phyloP scores from a whole-genome alignment of 2,888 invertebrate species.

The Chromoteleia sp. region DNA sequence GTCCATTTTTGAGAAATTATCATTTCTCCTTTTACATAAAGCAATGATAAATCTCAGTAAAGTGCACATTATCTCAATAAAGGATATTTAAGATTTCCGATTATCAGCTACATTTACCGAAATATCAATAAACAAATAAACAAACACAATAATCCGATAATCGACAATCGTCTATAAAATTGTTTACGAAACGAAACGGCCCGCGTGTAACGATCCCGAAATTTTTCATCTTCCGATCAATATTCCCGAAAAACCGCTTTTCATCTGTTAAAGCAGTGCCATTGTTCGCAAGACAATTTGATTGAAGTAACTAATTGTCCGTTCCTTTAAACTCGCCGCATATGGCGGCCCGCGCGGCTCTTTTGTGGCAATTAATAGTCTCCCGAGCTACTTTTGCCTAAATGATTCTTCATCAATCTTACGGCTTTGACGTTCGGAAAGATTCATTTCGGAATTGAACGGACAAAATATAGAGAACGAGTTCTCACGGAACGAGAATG shows the following conservation, averaged over 20 bases:
- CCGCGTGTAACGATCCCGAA: conserved; percentile 6
- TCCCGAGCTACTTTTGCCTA: conserved; percentile 80
- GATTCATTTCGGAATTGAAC: conserved; percentile 71
- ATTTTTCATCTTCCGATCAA: conserved; percentile 48
- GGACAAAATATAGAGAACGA: conserved; percentile 64
- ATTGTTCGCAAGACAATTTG: conserved; percentile 84
- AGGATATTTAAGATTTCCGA: too few species aligned
- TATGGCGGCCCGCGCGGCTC: conserved; percentile 79
- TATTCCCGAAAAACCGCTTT: conserved; percentile 66
- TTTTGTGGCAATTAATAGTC: conserved; percentile 85
- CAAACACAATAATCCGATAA: too few species aligned
- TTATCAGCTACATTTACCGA: too few species aligned
- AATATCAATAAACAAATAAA: neutral
- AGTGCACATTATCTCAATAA: too few species aligned
- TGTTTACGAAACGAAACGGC: conserved; percentile 7
- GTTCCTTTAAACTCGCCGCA: conserved; percentile 82
- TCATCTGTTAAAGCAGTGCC: conserved; percentile 78
- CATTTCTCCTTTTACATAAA: too few species aligned
- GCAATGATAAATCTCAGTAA: too few species aligned
- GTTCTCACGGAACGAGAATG: conserved; percentile 66
- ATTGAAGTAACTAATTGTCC: conserved; percentile 85
- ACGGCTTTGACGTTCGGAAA: conserved; percentile 76
- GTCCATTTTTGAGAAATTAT: too few species aligned
- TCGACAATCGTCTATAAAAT: conserved; percentile 11
- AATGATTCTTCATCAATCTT: conserved; percentile 85